Evolutionary conservation across 2,888 invertebrate genomes (phyloP).

Genomic region (Drosophila mayaguana): DNA sequence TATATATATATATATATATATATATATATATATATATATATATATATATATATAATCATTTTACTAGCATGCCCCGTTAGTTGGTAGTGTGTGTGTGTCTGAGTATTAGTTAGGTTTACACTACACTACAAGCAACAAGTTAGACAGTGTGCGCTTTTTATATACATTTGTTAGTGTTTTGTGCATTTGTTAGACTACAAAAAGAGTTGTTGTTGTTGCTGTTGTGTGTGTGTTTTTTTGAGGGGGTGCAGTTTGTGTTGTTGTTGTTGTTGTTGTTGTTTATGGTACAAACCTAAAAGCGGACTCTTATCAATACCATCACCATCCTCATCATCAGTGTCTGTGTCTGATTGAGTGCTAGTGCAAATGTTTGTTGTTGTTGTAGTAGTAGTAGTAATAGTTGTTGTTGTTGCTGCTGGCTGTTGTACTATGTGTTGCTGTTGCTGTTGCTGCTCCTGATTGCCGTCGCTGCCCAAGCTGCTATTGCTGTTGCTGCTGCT

Average conservation of each 20-base stretch:
- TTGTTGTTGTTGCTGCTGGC: slow-evolving; percentile 34
- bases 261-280: slow-evolving; percentile 45
- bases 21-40: neutral
- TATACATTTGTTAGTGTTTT: slow-evolving; percentile 18
- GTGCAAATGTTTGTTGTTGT: slow-evolving; percentile 69
- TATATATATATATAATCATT: neutral
- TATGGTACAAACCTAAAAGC: slow-evolving; percentile 85
- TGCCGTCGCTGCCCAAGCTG: slow-evolving; percentile 26
- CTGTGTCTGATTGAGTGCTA: slow-evolving; percentile 69
- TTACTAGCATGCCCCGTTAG: slow-evolving; percentile 30
- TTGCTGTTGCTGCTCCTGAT: slow-evolving; percentile 19
- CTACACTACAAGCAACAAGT: slow-evolving; percentile 31
- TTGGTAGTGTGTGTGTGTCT: slow-evolving; percentile 22
- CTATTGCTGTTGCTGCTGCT: slow-evolving; percentile 31
- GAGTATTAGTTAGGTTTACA: slow-evolving; percentile 21
- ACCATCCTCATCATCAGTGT: slow-evolving; percentile 76
- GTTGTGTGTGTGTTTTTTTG: neutral
- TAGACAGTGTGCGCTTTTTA: slow-evolving; percentile 20
- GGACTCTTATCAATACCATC: slow-evolving; percentile 84
- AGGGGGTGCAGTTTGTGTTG: slow-evolving; percentile 21
- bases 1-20: neutral
- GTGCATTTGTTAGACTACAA: slow-evolving; percentile 17
- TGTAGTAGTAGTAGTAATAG: slow-evolving; percentile 49
- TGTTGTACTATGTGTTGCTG: slow-evolving; percentile 47
- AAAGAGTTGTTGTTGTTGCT: slow-evolving; percentile 20